Evolutionary conservation across 2,113 vertebrate species (phyloP).

Genomic region (Typhlomys cinereus): DNA sequence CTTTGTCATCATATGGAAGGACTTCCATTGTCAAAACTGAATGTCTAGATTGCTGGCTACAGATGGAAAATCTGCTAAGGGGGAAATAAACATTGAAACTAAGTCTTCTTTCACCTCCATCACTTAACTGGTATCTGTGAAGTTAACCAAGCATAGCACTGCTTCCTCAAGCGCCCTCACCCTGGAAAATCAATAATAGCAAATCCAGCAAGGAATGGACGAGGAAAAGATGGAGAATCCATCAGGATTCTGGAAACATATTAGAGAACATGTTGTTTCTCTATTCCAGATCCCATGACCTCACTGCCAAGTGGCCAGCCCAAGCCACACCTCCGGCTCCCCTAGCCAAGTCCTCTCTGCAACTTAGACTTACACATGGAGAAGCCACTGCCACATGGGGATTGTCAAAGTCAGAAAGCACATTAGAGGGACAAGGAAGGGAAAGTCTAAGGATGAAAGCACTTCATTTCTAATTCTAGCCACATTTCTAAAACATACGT

Average conservation of each 20-base stretch:
- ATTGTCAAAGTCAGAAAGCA: constrained; percentile 26
- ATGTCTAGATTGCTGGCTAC: constrained; percentile 13
- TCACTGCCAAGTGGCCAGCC: background rate
- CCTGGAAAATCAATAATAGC: background rate
- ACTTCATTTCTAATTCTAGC: constrained; percentile 30
- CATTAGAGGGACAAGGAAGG: background rate
- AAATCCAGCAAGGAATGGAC: background rate
- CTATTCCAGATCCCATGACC: background rate
- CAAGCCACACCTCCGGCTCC: background rate
- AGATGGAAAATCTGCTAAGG: background rate
- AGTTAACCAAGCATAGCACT: background rate
- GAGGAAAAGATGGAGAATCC: background rate
- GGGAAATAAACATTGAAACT: background rate
- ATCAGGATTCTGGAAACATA: background rate
- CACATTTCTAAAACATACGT: constrained; percentile 44
- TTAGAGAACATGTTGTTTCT: background rate
- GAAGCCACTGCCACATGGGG: background rate
- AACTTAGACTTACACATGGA: background rate
- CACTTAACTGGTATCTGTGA: background rate
- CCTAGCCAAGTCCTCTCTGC: background rate
- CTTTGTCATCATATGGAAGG: background rate
- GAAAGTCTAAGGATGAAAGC: background rate
- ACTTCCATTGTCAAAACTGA: constrained; percentile 13
- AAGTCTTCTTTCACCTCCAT: background rate
- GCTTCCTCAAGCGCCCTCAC: background rate